phyloP scores from a whole-genome alignment of 2,797 vertebrate genomes.

The Anniella stebbinsi region DNA sequence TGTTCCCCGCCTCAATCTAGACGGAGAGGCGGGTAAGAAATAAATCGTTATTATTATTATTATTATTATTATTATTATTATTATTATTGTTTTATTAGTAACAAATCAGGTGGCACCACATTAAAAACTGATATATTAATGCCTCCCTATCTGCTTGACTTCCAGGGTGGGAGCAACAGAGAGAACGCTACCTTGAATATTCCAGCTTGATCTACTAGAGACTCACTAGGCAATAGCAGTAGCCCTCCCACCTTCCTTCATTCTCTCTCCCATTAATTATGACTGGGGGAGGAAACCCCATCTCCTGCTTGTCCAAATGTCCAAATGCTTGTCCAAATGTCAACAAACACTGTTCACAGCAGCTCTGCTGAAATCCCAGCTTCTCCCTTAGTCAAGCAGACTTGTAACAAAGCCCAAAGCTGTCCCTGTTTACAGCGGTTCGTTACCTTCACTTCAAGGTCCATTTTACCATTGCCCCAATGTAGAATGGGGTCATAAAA shows the following conservation, averaged over 20 bases:
- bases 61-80: too few relatives aligned
- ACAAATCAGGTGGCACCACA: neutral
- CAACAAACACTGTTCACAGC: neutral
- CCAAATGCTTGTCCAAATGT: neutral
- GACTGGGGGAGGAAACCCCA: neutral
- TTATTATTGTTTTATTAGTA: constrained; percentile 7
- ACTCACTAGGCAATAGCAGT: neutral
- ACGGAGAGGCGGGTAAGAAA: too few relatives aligned
- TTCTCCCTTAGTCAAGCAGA: neutral
- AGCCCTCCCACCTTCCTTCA: neutral
- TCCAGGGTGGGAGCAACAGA: neutral
- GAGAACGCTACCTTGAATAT: neutral
- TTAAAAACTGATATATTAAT: neutral
- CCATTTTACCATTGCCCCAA: neutral
- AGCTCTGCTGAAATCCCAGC: neutral
- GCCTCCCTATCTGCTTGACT: neutral
- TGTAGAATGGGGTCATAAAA: neutral
- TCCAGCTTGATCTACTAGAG: neutral
- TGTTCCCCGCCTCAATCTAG: too few relatives aligned
- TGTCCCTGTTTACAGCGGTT: neutral
- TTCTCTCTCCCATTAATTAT: neutral
- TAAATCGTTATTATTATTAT: too few relatives aligned
- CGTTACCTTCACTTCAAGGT: neutral
- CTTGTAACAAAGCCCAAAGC: neutral
- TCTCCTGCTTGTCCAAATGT: neutral